These are phyloP conservation scores for Hesperophylax magnus DNA, from an alignment of 1,140 invertebrate species.

Conservation along the genomic window DNA sequence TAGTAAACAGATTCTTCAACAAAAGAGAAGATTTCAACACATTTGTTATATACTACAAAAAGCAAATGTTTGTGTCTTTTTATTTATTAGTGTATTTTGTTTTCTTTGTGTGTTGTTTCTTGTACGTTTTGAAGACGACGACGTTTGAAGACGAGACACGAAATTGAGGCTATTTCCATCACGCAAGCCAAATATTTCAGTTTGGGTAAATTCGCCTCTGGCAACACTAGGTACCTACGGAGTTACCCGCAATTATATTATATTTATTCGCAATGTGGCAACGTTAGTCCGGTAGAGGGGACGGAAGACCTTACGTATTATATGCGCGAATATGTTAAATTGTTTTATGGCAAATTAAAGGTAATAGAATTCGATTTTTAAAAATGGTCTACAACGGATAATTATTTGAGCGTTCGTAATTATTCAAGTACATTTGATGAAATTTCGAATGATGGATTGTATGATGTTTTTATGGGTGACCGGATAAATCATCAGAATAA, in stretches of 20 bases:
- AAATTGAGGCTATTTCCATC: constrained; percentile 51
- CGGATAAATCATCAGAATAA: too few species aligned
- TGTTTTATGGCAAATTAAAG: not conserved
- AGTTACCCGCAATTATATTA: constrained; percentile 21
- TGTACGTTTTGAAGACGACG: not conserved
- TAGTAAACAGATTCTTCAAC: not conserved
- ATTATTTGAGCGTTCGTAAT: too few species aligned
- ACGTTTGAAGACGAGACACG: constrained; percentile 24
- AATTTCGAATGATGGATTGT: too few species aligned
- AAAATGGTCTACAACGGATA: not conserved
- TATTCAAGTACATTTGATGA: too few species aligned
- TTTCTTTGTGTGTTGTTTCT: not conserved
- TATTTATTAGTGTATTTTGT: not conserved
- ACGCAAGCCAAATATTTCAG: constrained; percentile 52
- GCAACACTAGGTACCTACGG: not conserved
- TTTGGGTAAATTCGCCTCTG: constrained; percentile 1
- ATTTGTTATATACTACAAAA: not conserved
- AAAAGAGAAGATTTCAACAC: too few species aligned
- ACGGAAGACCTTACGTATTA: not conserved
- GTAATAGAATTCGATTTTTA: not conserved
- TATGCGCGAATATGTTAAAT: not conserved
- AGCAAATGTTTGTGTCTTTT: not conserved
- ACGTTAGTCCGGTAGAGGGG: constrained; percentile 2
- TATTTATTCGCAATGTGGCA: constrained; percentile 32
- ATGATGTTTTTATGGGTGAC: too few species aligned